Evolutionary conservation across 1,140 invertebrate species (phyloP), one percentile per base, ranked within the genome.

Genomic region (Brachionus asplanchnoidis): DNA sequence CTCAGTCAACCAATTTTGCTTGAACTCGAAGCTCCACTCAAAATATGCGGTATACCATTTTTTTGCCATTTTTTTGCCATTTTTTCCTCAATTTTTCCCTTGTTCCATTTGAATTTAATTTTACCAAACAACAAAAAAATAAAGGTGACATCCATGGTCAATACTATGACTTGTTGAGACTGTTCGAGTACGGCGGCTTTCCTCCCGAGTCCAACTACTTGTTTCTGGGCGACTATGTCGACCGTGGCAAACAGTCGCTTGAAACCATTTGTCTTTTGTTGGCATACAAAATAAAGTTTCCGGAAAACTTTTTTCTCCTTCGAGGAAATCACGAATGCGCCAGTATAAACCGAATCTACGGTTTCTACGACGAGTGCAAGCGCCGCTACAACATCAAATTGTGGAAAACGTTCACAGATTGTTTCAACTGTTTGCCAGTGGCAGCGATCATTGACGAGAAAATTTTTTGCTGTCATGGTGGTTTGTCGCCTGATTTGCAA

Each of bases 121-220:
- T 36, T 36, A 23, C 40, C 32, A 75, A 26, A n/a, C n/a, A n/a
- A n/a, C n/a, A 26, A 32, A 40, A 44, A 75, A 26, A 50, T 3
- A 77, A 46, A 77, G 73, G 73, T 91, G 98, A 99, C 89, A 99
- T 99, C 87, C 98, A 99, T 89, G 98, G 98, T 65, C 89, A 90
- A 85, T 99, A 99, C 89, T 98, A 97, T 89, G 98, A 99, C 91
- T 91, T 99, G 42, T 91, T 99, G 86, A 93, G 98, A 88, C 91
- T 99, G 85, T 99, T 99, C 90, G 98, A 99, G 89, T 99, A 99
- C 90, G 98, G 98, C 84, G 97, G 97, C 17, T 99, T 99, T 90
- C 98, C 98, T 60, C 98, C 98, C n/a, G 97, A 99, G 90, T 97
- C 97, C 40, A 99, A 99, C 91, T 99, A 99, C 91, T 92, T 99